Percentiles rank a stretch among this genome's conserved stretches.
phyloP scores from a whole-genome alignment of 2,113 vertebrate genomes.

The Riparia riparia region DNA sequence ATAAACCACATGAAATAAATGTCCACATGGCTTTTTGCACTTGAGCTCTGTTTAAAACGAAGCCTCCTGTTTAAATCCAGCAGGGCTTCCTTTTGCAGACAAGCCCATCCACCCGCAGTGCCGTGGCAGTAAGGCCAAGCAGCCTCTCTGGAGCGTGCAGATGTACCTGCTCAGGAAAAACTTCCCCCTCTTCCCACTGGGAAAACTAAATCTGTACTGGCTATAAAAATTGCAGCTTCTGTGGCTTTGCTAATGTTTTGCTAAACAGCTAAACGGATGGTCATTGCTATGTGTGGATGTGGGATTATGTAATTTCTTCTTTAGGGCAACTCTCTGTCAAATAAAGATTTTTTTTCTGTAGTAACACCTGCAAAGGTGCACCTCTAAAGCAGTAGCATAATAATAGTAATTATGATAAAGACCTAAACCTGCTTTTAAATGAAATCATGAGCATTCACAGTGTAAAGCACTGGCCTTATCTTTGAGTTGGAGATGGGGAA shows the following conservation, averaged over 20 bases:
- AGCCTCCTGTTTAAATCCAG: background rate
- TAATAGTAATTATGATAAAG: background rate
- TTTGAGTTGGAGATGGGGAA: background rate
- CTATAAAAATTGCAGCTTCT: background rate
- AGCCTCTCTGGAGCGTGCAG: background rate
- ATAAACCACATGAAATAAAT: background rate
- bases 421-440: background rate
- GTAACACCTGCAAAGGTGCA: background rate
- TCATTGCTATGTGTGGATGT: background rate
- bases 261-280: background rate
- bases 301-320: background rate
- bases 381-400: background rate
- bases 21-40: background rate
- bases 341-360: background rate
- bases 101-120: background rate
- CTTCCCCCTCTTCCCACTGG: background rate
- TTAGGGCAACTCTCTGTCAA: background rate
- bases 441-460: background rate
- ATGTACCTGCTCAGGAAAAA: background rate
- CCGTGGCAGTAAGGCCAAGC: background rate
- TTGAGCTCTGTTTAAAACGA: background rate
- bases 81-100: background rate
- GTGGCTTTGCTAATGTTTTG: background rate
- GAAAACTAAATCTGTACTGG: background rate
- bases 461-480: background rate